phyloP scores from a whole-genome alignment of 1,140 invertebrate genomes.

The Tetragonula clypearis region DNA sequence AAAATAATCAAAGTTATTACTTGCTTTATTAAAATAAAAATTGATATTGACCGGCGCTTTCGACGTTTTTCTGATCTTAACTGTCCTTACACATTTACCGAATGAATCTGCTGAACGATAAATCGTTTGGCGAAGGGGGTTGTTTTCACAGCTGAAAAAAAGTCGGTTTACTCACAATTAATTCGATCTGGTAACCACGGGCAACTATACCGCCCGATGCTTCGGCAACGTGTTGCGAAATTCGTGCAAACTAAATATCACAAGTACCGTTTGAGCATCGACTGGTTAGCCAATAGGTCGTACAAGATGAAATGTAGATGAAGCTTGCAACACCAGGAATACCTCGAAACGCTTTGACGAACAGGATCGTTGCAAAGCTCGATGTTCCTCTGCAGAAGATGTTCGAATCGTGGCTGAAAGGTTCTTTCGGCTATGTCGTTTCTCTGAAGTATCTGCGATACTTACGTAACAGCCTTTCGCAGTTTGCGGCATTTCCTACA shows the following conservation, averaged over 20 bases:
- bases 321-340: constrained; percentile 45
- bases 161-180: constrained; percentile 3
- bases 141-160: constrained; percentile 5
- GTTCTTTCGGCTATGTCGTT: background rate
- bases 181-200: constrained; percentile 10
- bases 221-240: constrained; percentile 28
- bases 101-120: background rate
- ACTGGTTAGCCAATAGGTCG: constrained; percentile 49
- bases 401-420: background rate
- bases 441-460: background rate
- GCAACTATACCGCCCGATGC: background rate
- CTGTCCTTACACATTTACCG: no score
- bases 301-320: constrained; percentile 54
- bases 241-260: constrained; percentile 26
- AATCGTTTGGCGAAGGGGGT: background rate
- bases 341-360: constrained; percentile 33
- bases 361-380: background rate
- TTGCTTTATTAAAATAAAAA: no score
- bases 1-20: no score
- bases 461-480: background rate
- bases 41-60: no score
- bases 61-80: no score
- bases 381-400: background rate
- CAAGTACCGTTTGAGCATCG: constrained; percentile 19
- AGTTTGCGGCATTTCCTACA: background rate